Evolutionary conservation across 2,888 invertebrate species (phyloP), one percentile per base, ranked within the genome.

Genomic region (Lepidocyrtinus sp.): DNA sequence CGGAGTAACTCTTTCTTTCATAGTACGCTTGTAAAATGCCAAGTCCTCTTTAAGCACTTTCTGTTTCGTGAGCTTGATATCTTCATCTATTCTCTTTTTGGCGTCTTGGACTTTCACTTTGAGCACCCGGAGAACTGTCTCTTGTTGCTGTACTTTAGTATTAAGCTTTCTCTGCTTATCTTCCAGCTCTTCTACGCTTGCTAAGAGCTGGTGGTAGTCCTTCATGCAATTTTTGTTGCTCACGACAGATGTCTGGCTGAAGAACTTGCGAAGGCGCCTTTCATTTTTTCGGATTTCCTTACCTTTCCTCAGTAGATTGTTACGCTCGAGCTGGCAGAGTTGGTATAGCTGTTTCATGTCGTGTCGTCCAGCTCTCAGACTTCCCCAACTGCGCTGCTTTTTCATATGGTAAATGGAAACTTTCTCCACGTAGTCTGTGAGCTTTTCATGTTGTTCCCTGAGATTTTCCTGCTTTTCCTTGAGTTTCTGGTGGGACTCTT

Each of bases 401-500:
- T 22, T 7, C 12, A 55, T 15, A 15, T 70, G 71, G 19, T 17
- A 45, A 0, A 70, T 46, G 2, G 76, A 55, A 0, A 76, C 76
- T 36, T 63, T 9, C 12, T 64, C 26, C 7, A 76, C 59, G 61
- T 71, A 70, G 0, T 1, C n/a, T 46, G 24, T 59, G 7, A 75
- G 19, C 62, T 75, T 69, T 21, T 64, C 46, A 17, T 80, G 59
- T 22, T 65, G 24, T 22, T 75, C 67, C 22, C 36, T 1, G 0
- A 75, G 19, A 7, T 75, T 59, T 1, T 17, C 25, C 25, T 80
- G 70, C 9, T 61, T 19, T 36, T 70, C 76, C 12, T 61, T 1
- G 0, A 76, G 70, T 21, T 70, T 76, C 2, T 45, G 19, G 45
- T 71, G 76, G 17, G 55, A n/a, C 21, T 76, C 76, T n/a, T 64